A percentile compares a stretch with the other conserved stretches of the same genome.
Conservation (phyloP, 1,140 invertebrate genomes). For the Anadara kagoshimensis region DNA sequence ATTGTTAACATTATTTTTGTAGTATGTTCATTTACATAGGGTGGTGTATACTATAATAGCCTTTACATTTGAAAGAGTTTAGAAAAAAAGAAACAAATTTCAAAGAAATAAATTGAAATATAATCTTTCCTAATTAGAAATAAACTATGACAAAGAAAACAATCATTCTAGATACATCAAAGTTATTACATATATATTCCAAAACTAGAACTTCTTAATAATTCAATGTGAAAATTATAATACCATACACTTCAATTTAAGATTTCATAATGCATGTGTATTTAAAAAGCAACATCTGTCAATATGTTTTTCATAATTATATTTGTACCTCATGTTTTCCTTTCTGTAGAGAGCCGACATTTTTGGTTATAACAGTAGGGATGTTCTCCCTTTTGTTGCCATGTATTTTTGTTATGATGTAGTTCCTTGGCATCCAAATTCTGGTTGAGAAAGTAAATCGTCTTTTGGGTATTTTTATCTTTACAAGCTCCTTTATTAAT, state of each 20-base stretch:
- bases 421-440: constrained; percentile 91
- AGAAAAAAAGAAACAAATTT: too few species aligned
- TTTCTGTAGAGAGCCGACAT: background rate
- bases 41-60: too few species aligned
- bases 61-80: too few species aligned
- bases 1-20: too few species aligned
- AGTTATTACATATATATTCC: background rate
- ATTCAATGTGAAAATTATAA: too few species aligned
- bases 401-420: constrained; percentile 82
- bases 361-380: constrained; percentile 85
- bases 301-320: too few species aligned
- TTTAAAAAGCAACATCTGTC: background rate
- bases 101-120: too few species aligned
- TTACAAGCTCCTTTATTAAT: constrained; percentile 87
- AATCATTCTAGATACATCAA: background rate
- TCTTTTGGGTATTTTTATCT: constrained; percentile 89
- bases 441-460: constrained; percentile 90
- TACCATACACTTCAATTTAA: too few species aligned
- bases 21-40: too few species aligned
- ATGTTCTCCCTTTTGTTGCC: constrained; percentile 89
- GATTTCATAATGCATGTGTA: too few species aligned
- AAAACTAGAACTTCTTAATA: too few species aligned
- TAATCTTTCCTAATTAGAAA: too few species aligned
- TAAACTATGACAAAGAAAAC: background rate
- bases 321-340: background rate